phyloP scores from a whole-genome alignment of 2,888 invertebrate genomes.

The Steromphala cineraria region DNA sequence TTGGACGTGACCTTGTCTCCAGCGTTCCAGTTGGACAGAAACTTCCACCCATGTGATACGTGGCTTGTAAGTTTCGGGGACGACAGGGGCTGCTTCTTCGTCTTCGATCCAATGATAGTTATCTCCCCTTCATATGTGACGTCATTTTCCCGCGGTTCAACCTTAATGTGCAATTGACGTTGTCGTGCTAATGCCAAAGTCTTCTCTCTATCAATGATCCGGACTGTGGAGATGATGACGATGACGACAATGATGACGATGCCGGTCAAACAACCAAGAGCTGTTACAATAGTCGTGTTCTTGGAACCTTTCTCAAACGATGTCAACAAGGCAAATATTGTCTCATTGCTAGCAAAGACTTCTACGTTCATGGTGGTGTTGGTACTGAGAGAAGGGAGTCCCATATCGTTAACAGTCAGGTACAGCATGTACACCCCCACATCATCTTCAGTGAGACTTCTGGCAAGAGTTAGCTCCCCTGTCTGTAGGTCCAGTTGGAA shows the following conservation, averaged over 20 bases:
- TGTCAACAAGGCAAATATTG: neutral
- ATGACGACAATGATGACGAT: slow-evolving; percentile 1
- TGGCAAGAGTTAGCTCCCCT: neutral
- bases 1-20: neutral
- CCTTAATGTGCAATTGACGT: neutral
- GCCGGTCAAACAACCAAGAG: neutral
- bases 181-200: neutral
- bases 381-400: neutral
- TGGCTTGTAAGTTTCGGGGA: neutral
- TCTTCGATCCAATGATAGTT: neutral
- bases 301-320: neutral
- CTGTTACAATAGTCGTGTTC: slow-evolving; percentile 17
- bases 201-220: neutral
- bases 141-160: neutral
- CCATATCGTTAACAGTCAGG: slow-evolving; percentile 4
- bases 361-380: neutral
- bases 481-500: neutral
- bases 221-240: neutral
- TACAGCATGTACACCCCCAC: neutral
- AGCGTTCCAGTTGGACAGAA: neutral
- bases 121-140: neutral
- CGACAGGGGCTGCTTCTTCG: neutral
- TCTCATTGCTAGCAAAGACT: neutral
- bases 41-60: slow-evolving; percentile 12
- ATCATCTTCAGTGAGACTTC: neutral